These are phyloP conservation scores for Calephelis virginiensis DNA, from an alignment of 1,140 invertebrate species.

Conservation along the genomic window DNA sequence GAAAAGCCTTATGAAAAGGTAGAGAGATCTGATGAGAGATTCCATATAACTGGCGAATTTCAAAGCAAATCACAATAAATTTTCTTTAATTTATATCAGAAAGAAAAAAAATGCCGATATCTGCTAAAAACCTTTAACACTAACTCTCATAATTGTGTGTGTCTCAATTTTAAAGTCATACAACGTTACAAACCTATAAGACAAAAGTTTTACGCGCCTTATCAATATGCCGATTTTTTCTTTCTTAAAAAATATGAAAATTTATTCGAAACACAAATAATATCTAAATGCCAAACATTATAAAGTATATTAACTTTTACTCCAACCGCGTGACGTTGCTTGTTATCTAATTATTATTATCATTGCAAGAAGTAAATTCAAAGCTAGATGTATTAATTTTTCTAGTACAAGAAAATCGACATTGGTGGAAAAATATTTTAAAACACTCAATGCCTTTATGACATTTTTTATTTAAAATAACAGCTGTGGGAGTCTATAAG, in stretches of 20 bases:
- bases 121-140: no score
- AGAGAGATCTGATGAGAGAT: constrained; percentile 69
- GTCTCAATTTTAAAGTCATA: no score
- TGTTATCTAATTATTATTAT: not conserved
- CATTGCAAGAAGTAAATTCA: constrained; percentile 2
- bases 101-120: no score
- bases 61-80: constrained; percentile 54
- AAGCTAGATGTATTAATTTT: not conserved
- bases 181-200: not conserved
- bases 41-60: constrained; percentile 65
- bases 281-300: no score
- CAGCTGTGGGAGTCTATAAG: no score
- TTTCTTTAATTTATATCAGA: not conserved
- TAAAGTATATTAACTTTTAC: not conserved
- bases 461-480: no score
- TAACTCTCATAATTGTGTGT: no score
- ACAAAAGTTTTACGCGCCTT: not conserved
- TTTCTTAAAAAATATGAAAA: no score
- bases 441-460: no score
- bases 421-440: not conserved
- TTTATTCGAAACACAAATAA: no score
- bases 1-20: constrained; percentile 79
- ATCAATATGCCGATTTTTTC: not conserved
- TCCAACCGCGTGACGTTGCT: not conserved
- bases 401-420: not conserved